Base-by-base conservation (phyloP, 2,797 vertebrate genomes). In the Schizopygopsis malacanthus region DNA sequence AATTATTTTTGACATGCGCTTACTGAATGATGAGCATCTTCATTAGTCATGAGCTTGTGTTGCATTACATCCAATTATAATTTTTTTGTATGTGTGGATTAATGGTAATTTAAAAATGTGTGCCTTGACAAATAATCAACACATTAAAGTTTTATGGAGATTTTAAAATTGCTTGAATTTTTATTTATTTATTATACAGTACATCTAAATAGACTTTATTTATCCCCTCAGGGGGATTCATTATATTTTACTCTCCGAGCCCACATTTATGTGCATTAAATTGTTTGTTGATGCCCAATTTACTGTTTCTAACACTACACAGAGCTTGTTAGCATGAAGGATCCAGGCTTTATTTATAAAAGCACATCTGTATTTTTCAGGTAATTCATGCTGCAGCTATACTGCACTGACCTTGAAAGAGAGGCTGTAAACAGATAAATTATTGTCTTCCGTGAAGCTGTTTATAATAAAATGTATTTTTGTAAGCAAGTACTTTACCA, bases 361-460 rank as follows among this genome's bases (percentile, higher is more conserved):
- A 59, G 12, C 3, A 41, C 33, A 78, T 41, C 22, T 25, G 61
- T 45, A 33, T n/a, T 28, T 47, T 80, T 65, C 8, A 65, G 8
- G 59, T 47, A 65, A 65, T 65, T 47, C 50, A 20, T 80, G 41
- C 25, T 65, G 41, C 56, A 43, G 39, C 13, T 16, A 28, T 28
- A 45, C 18, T 47, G 47, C 20, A n/a, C 67, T 71, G 47, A 71
- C 47, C 80, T 70, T 71, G 28, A 2, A 16, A 52, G 45, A 82
- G 80, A 52, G 65, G 28, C n/a, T 70, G 63, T 39, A 70, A 70
- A 81, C 28, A 54, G 39, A 80, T 52, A 70, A 52, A 13, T 69
- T 67, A 47, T 81, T 50, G 61, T 52, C 45, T 70, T 81, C 79
- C 11, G 18, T 70, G 63, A 80, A 80, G 59, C 41, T 33, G 59